phyloP scores from a whole-genome alignment of 2,888 invertebrate genomes.

The Volucella inanis region DNA sequence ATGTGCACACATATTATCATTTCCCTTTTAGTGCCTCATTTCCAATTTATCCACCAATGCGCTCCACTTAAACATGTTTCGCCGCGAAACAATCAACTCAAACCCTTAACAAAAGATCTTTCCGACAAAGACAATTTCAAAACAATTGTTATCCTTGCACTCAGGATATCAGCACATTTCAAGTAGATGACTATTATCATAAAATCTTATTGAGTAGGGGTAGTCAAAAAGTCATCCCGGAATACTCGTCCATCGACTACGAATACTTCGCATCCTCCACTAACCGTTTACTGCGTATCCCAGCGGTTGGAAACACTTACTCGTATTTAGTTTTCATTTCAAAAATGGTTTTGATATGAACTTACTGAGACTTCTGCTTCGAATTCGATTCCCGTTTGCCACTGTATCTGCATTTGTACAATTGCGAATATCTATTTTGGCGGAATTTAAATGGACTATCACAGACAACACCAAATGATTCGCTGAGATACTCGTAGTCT shows the following conservation, averaged over 20 bases:
- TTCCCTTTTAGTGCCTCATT: no score
- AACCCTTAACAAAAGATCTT: conserved; percentile 38
- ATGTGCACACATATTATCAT: no score
- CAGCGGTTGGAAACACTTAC: conserved; percentile 45
- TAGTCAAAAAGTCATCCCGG: conserved; percentile 5
- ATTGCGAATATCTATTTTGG: background rate
- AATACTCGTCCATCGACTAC: background rate
- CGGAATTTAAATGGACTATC: conserved; percentile 39
- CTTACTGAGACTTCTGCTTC: conserved; percentile 27
- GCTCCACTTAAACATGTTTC: background rate
- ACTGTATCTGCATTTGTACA: background rate
- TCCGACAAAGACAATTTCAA: conserved; percentile 43
- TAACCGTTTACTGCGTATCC: background rate
- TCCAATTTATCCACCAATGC: background rate
- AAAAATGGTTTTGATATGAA: conserved; percentile 66
- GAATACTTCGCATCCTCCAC: background rate
- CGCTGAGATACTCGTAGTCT: conserved; percentile 2
- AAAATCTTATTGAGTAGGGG: conserved; percentile 59
- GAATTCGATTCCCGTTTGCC: conserved; percentile 20
- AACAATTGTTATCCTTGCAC: conserved; percentile 60
- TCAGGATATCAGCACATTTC: background rate
- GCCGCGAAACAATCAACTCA: conserved; percentile 57
- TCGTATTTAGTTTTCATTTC: conserved; percentile 58
- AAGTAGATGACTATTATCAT: conserved; percentile 57
- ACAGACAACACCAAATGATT: conserved; percentile 3